Evolutionary conservation across 2,113 vertebrate species (phyloP), one percentile per base, ranked within the genome.

Genomic region (Thalassoma bifasciatum): DNA sequence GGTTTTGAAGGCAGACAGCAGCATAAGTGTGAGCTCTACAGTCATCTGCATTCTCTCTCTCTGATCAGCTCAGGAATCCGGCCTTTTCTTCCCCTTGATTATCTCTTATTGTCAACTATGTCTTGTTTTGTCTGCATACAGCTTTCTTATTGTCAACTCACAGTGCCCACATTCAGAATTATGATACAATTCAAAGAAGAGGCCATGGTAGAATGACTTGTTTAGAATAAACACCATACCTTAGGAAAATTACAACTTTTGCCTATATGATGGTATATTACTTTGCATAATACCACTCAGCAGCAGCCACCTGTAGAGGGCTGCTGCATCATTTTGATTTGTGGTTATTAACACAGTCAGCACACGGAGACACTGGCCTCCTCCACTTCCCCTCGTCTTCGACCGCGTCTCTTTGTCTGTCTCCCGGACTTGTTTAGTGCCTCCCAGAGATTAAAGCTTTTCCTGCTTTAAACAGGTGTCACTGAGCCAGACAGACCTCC

Each of bases 401-500:
- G 58, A 77, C 79, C 77, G 80, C 75, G 84, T 85, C 90, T 91
- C 75, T 72, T 68, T 83, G 84, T 93, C 88, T 89, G 80, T 80
- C 71, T 88, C 74, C 70, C 21, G 53, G 79, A 87, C 90, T 90
- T 79, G 82, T 89, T 91, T 91, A 86, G 88, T 90, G 84, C 85
- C 81, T 91, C 76, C 66, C 66, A 84, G 91, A 92, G 88, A 93
- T 90, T 91, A 90, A 91, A 92, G 91, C 90, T 87, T 91, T 90
- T 86, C 86, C 90, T 91, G 87, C 84, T 89, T 90, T 87, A 93
- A 93, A 93, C 92, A 92, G 93, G 93, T 95, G 93, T 94, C 86
- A 80, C 91, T 88, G 89, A 90, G 91, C 82, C 90, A 86, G 80
- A 90, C 90, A 92, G 83, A 88, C 86, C 88, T 91, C 84, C 67